Evolutionary conservation across 2,797 vertebrate genomes (phyloP).

Genomic region (Lacerta bilineata): DNA sequence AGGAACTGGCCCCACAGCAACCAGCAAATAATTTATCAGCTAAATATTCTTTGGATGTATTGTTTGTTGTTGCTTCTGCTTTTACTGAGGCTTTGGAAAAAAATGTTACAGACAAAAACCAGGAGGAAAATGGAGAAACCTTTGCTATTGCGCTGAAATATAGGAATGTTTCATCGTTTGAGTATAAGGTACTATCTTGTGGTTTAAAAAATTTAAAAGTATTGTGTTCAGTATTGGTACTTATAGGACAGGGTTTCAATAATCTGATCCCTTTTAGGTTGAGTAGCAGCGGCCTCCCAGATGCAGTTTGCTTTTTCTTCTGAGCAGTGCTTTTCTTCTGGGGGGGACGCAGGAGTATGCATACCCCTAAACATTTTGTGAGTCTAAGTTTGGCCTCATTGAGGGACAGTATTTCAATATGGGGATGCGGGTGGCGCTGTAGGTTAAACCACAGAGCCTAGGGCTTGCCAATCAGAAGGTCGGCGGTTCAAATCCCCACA

Average conservation of each 20-base stretch:
- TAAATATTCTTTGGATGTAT: constrained; percentile 6
- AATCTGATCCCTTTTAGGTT: background rate
- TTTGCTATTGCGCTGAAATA: background rate
- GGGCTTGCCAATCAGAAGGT: too few relatives aligned
- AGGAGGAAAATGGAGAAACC: background rate
- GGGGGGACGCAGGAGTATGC: too few relatives aligned
- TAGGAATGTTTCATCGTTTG: background rate
- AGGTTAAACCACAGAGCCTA: too few relatives aligned
- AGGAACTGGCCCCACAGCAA: constrained; percentile 21
- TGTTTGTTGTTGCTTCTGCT: constrained; percentile 14
- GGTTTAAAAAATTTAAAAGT: background rate
- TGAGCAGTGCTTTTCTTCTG: too few relatives aligned
- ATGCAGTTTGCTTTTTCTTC: too few relatives aligned
- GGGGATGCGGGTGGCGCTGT: too few relatives aligned
- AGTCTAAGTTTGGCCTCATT: too few relatives aligned
- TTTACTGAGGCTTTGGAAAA: constrained; percentile 3
- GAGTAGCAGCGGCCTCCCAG: background rate
- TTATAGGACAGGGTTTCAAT: background rate
- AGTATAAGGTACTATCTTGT: background rate
- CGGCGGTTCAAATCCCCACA: too few relatives aligned
- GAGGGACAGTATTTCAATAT: too few relatives aligned
- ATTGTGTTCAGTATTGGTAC: background rate
- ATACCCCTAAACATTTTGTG: too few relatives aligned
- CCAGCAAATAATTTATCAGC: constrained; percentile 18
- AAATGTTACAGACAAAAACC: background rate